Evolutionary conservation across 2,113 vertebrate species (phyloP).

Genomic region (Platysternon megacephalum): DNA sequence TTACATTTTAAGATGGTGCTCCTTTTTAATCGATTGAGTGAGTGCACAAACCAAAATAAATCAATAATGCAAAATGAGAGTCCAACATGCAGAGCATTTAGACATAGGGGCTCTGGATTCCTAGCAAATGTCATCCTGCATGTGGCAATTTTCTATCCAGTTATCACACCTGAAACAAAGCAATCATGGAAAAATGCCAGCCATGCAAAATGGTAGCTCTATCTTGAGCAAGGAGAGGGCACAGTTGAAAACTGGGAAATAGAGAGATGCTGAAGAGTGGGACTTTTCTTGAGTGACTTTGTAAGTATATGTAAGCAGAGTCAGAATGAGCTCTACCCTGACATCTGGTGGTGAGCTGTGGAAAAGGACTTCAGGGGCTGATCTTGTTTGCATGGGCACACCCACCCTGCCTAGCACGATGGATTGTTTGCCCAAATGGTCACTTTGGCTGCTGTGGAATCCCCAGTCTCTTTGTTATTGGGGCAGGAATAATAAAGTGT

Average conservation of each 20-base stretch:
- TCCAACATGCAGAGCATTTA: neutral
- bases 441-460: too few relatives aligned
- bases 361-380: too few relatives aligned
- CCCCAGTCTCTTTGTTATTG: too few relatives aligned
- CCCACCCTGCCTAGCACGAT: too few relatives aligned
- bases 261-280: neutral
- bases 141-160: neutral
- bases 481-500: too few relatives aligned
- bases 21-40: neutral
- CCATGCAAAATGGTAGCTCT: neutral
- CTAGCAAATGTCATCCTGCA: neutral
- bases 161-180: neutral
- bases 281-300: neutral
- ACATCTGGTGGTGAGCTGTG: too few relatives aligned
- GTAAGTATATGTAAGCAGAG: neutral
- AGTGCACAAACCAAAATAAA: rapidly evolving
- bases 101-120: neutral
- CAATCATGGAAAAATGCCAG: neutral
- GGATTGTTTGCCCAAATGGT: too few relatives aligned
- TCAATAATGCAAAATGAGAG: neutral
- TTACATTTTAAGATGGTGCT: neutral
- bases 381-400: too few relatives aligned
- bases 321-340: too few relatives aligned
- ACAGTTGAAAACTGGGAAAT: neutral
- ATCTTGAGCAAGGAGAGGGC: neutral